phyloP scores from a whole-genome alignment of 2,797 vertebrate species.

The Peromyscus melanophrys region DNA sequence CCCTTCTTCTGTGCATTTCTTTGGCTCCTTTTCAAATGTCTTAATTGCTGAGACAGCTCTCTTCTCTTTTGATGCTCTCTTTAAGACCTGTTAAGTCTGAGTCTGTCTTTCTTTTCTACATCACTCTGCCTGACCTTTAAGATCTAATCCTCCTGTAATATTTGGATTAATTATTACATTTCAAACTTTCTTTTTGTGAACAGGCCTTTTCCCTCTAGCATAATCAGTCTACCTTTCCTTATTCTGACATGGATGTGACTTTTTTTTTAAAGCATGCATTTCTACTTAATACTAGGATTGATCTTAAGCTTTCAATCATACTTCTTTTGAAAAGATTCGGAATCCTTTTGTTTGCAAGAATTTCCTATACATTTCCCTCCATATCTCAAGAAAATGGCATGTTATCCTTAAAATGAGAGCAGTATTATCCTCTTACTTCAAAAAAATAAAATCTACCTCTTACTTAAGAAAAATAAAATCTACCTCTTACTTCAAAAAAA shows the following conservation, averaged over 20 bases:
- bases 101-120: background rate
- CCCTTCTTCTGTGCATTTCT: background rate
- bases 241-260: background rate
- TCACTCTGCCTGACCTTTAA: background rate
- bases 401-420: background rate
- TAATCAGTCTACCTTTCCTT: background rate
- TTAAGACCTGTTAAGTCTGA: background rate
- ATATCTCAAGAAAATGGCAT: background rate
- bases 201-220: background rate
- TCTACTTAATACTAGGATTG: background rate
- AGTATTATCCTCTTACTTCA: background rate
- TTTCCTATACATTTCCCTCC: slow-evolving; percentile 38
- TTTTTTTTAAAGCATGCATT: slow-evolving; percentile 15
- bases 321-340: background rate
- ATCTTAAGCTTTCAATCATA: slow-evolving; percentile 47
- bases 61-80: background rate
- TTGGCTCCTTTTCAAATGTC: background rate
- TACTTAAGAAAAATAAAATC: background rate
- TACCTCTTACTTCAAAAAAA: background rate
- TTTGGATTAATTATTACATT: slow-evolving; percentile 19
- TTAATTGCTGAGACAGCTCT: background rate
- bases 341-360: slow-evolving; percentile 10
- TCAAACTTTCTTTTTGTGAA: slow-evolving; percentile 23
- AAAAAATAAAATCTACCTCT: background rate
- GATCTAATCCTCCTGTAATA: background rate